These are phyloP conservation scores for Lepas anatifera DNA, from an alignment of 2,888 invertebrate genomes.

Conservation along the genomic window DNA sequence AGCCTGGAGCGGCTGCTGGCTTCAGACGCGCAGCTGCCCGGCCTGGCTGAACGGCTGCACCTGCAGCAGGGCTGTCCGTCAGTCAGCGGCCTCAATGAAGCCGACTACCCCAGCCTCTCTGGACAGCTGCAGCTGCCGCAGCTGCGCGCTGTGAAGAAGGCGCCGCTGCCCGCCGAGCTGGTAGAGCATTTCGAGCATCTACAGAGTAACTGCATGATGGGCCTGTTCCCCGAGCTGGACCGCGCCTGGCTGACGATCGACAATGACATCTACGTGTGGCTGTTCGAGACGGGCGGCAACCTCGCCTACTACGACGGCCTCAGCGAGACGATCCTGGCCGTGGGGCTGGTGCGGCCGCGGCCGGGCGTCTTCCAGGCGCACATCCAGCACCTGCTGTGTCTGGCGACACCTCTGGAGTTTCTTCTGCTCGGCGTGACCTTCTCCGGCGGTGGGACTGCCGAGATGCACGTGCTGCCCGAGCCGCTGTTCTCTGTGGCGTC, in stretches of 20 bases:
- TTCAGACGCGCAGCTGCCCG: slow-evolving; percentile 56
- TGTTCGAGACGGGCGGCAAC: slow-evolving; percentile 86
- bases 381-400: slow-evolving; percentile 77
- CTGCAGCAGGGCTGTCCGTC: slow-evolving; percentile 48
- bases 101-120: slow-evolving; percentile 70
- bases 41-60: slow-evolving; percentile 49
- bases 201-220: slow-evolving; percentile 94
- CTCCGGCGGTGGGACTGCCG: slow-evolving; percentile 26
- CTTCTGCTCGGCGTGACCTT: slow-evolving; percentile 66
- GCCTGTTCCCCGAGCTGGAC: slow-evolving; percentile 88
- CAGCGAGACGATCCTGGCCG: slow-evolving; percentile 84
- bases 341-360: slow-evolving; percentile 76
- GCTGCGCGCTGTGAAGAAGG: slow-evolving; percentile 64
- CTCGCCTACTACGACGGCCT: slow-evolving; percentile 94
- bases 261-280: slow-evolving; percentile 96
- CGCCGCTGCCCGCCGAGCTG: slow-evolving; percentile 83
- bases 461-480: slow-evolving; percentile 84
- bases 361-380: slow-evolving; percentile 75
- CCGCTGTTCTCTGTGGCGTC: slow-evolving; percentile 88
- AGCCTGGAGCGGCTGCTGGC: slow-evolving; percentile 62
- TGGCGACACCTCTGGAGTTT: slow-evolving; percentile 92
- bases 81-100: slow-evolving; percentile 78
- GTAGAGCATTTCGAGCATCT: slow-evolving; percentile 91
- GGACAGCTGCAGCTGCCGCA: slow-evolving; percentile 58
- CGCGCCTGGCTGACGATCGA: slow-evolving; percentile 96